These are phyloP conservation scores for Drosophila arizonae DNA, from an alignment of 1,140 invertebrate species.

Conservation along the genomic window DNA sequence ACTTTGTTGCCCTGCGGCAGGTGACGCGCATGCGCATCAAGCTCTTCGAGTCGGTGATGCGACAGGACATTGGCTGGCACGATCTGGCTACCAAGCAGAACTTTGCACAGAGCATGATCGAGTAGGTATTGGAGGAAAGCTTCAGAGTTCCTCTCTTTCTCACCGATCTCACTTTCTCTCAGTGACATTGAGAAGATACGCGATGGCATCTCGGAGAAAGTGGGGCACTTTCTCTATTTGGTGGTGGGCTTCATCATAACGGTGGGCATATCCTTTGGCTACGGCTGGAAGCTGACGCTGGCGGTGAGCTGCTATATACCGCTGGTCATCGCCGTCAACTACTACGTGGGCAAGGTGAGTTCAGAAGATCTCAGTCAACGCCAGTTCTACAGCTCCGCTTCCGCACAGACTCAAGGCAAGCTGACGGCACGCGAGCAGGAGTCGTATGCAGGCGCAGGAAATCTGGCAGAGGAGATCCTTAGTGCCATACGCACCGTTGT, in stretches of 20 bases:
- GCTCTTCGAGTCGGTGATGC: slow-evolving; percentile 89
- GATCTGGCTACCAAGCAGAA: slow-evolving; percentile 92
- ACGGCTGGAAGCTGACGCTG: slow-evolving; percentile 92
- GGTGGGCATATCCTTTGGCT: slow-evolving; percentile 87
- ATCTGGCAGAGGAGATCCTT: slow-evolving; percentile 93
- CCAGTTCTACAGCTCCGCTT: not conserved
- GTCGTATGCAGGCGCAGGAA: slow-evolving; percentile 92
- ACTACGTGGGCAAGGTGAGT: slow-evolving; percentile 87
- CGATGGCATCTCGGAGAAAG: slow-evolving; percentile 94
- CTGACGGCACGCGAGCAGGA: slow-evolving; percentile 89
- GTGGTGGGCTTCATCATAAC: slow-evolving; percentile 87
- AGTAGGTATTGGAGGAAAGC: slow-evolving; percentile 84
- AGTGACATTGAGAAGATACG: slow-evolving; percentile 92
- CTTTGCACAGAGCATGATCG: slow-evolving; percentile 93
- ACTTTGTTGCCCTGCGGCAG: slow-evolving; percentile 86
- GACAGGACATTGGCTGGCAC: slow-evolving; percentile 96
- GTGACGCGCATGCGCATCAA: slow-evolving; percentile 88
- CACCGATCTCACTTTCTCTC: not conserved
- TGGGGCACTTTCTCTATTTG: slow-evolving; percentile 89
- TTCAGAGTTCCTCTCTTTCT: not conserved
- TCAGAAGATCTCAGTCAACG: slow-evolving; percentile 86
- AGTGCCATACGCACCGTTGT: slow-evolving; percentile 88
- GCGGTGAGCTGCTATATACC: slow-evolving; percentile 93
- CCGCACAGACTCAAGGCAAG: slow-evolving; percentile 84
- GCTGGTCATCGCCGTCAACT: slow-evolving; percentile 88